A percentile compares a stretch with the other conserved stretches of the same genome.
Conservation (phyloP, 2,797 vertebrate genomes). For the Macropodus opercularis region DNA sequence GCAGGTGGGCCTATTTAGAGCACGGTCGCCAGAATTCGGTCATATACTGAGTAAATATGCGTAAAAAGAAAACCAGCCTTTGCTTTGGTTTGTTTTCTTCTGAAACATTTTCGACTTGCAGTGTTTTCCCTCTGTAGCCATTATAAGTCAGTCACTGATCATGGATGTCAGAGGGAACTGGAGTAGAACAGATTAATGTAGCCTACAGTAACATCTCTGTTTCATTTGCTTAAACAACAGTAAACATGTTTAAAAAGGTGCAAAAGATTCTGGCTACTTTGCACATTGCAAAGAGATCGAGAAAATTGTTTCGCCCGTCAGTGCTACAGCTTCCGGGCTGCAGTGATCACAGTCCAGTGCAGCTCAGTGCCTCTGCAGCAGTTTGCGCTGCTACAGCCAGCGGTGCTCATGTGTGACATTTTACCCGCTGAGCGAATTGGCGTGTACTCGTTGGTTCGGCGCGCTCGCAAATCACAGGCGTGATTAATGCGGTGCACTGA, state of each 20-base stretch:
- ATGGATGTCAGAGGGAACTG: no score
- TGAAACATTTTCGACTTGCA: no score
- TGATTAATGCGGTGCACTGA: conserved; percentile 56
- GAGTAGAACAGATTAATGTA: no score
- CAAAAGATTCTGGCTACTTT: no score
- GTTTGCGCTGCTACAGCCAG: conserved; percentile 17
- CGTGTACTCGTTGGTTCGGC: conserved; percentile 30
- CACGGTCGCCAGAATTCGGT: conserved; percentile 2
- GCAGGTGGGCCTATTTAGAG: conserved; percentile 25
- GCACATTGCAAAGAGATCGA: no score
- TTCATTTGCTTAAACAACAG: no score
- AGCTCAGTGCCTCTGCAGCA: conserved; percentile 11
- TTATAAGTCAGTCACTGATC: no score
- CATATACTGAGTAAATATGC: no score
- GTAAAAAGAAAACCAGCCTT: no score
- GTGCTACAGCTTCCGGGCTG: conserved; percentile 7
- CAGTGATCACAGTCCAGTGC: neutral
- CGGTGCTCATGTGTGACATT: conserved; percentile 39
- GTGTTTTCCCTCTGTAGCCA: no score
- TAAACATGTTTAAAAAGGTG: conserved; percentile 1
- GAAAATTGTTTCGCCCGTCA: neutral
- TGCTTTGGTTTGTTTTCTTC: no score
- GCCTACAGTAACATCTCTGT: no score
- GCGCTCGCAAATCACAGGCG: conserved; percentile 46
- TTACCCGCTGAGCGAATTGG: conserved; percentile 42